Evolutionary conservation across 2,888 invertebrate genomes (phyloP), one percentile per base, ranked within the genome.

Genomic region (Cybosia mesomella): DNA sequence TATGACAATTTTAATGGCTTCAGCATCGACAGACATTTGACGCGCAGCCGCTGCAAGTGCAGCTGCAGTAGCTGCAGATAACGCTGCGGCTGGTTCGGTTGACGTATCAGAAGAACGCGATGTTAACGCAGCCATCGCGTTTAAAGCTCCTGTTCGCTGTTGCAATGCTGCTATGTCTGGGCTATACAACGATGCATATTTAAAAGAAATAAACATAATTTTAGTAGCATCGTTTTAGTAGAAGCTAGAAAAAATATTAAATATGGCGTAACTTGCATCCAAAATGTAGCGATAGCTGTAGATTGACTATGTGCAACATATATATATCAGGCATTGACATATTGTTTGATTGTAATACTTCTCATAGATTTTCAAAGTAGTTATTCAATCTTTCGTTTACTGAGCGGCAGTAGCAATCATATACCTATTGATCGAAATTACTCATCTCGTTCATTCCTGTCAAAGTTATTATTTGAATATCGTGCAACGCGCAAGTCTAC

Each of bases 1-100:
- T 84, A 98, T 98, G 77, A 98, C 98, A 80, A 98, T 98, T 89
- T 98, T 97, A 83, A 98, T 98, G 75, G 98, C 98, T 89, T 98
- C 98, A 1, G 98, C 98, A 85, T 98, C 98, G 71, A 97, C 97
- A 24, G 98, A 98, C 85, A 98, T 97, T 86, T 98, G 98, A 8
- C 98, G 95, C 58, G 97, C 95, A 13, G 96, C 96, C 1, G 97
- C 96, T 22, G 96, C 95, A 0, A 80, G 64, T 49, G 96, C 96
- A 58, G 96, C 80, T 5, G 95, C 95, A 0, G 95, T 89, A 11
- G 95, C 89, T 13, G 93, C 92, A 9, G 95, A 87, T 2, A 95
- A 85, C 1, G 93, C 86, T 18, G 91, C 58, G 4, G 94, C 83
- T 13, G 95, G 86, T 32, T 91, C 94, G 0, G 92, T 67, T 2